Percentiles rank a stretch among this genome's conserved stretches.
Conservation (phyloP, 2,888 invertebrate species). For the Mesorhabditis belari region DNA sequence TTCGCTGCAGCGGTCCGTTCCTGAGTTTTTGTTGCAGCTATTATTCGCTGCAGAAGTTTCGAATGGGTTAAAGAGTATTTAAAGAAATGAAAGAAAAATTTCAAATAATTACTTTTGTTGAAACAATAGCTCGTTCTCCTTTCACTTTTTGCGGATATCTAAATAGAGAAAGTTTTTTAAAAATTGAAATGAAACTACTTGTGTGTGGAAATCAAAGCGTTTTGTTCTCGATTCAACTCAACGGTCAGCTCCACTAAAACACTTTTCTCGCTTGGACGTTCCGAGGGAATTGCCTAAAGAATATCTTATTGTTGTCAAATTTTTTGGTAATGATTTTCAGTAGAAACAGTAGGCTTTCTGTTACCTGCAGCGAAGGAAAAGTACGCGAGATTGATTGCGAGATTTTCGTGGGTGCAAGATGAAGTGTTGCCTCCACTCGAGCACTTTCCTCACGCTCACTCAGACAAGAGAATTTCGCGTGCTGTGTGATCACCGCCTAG, state of each 20-base stretch:
- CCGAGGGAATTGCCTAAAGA: constrained; percentile 11
- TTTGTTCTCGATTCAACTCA: constrained; percentile 31
- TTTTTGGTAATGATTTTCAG: too few relatives aligned
- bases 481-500: not conserved
- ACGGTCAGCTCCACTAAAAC: constrained; percentile 25
- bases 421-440: constrained; percentile 17
- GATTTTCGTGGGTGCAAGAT: constrained; percentile 8
- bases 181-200: constrained; percentile 11
- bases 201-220: constrained; percentile 25
- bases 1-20: too few relatives aligned
- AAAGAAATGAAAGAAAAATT: too few relatives aligned
- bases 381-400: not conserved
- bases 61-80: too few relatives aligned
- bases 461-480: not conserved
- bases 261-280: not conserved
- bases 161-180: not conserved
- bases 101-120: too few relatives aligned
- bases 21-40: too few relatives aligned
- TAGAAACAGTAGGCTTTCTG: not conserved
- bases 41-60: too few relatives aligned
- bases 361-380: not conserved
- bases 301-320: too few relatives aligned
- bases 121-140: constrained; percentile 1
- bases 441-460: constrained; percentile 2
- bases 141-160: not conserved